Evolutionary conservation across 2,113 vertebrate genomes (phyloP).

Genomic region (Serinus canaria): DNA sequence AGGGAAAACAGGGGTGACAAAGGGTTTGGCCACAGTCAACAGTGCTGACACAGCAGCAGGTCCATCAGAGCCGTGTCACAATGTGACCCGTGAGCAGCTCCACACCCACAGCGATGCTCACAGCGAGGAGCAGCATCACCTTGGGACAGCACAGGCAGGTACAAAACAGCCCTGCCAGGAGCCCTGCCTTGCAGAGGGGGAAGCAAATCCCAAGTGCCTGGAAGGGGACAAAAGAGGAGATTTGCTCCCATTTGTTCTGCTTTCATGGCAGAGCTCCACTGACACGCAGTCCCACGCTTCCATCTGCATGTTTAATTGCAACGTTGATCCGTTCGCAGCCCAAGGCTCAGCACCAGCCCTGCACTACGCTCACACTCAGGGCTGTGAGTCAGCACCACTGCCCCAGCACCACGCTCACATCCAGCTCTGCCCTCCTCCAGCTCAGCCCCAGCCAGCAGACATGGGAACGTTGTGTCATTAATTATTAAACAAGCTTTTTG

Average conservation of each 20-base stretch:
- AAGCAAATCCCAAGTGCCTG: rapidly evolving
- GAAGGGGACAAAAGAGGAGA: not conserved
- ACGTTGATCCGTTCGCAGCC: not conserved
- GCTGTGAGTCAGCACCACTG: not conserved
- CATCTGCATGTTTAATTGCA: not conserved
- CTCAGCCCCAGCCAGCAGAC: not conserved
- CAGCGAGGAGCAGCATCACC: not conserved
- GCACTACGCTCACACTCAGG: not conserved
- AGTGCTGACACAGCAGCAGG: not conserved
- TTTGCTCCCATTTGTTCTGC: not conserved
- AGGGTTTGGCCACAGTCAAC: rapidly evolving
- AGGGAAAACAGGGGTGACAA: not conserved
- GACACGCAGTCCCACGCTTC: not conserved
- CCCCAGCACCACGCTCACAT: not conserved
- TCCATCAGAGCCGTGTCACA: rapidly evolving
- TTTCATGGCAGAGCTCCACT: not conserved
- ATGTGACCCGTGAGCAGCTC: not conserved
- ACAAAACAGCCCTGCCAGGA: not conserved
- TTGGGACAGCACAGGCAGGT: not conserved
- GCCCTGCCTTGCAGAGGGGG: not conserved
- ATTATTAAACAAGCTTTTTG: not conserved
- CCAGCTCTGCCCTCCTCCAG: not conserved
- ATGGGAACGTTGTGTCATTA: not conserved
- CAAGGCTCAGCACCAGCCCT: not conserved
- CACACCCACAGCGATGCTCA: not conserved